Base-by-base conservation (phyloP, 2,888 invertebrate species). In the Macaria notata region DNA sequence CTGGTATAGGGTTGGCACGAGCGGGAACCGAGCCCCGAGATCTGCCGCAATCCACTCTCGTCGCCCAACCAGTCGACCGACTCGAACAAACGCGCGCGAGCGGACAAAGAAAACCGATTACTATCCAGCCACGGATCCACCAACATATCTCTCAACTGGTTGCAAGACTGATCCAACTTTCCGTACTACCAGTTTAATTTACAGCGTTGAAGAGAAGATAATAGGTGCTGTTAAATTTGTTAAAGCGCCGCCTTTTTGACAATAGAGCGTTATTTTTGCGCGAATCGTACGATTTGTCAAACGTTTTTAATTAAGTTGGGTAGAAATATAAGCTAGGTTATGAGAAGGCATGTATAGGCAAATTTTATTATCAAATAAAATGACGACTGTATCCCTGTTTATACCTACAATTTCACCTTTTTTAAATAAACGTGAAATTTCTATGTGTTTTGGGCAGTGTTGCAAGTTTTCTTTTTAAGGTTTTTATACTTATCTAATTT, bases 91-190 rank as follows among this genome's bases (percentile, higher is more conserved):
- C 61, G 68, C 68, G 41, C 70, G 59, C 69, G 70, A 64, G 55
- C 76, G 86, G 87, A 90, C 89, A 90, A 90, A 90, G 89, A 86
- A 88, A 86, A 83, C 84, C 77, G 82, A 85, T 86, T 81, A 82
- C 75, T 78, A 85, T 84, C 79, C 68, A 62, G 65, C 59, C 62
- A 79, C 76, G 59, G 9, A 66, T 81, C 69, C 53, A 6, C 46
- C 46, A 49, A 70, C 61, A 19, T 9, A 41, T 74, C 63, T 29
- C 8, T 43, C 63, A 61, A 77, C 68, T 31, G 59, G 60, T 73
- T 59, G 51, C 54, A 49, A 69, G 74, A 86, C 63, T 54, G 56
- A 69, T 86, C 78, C 70, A 54, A 71, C 70, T 65, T 73, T 71
- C 71, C 70, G 70, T 78, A 79, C 77, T 81, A 81, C 80, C 73